Evolutionary conservation across 2,113 vertebrate species (phyloP).

Genomic region (Oncorhynchus masou): DNA sequence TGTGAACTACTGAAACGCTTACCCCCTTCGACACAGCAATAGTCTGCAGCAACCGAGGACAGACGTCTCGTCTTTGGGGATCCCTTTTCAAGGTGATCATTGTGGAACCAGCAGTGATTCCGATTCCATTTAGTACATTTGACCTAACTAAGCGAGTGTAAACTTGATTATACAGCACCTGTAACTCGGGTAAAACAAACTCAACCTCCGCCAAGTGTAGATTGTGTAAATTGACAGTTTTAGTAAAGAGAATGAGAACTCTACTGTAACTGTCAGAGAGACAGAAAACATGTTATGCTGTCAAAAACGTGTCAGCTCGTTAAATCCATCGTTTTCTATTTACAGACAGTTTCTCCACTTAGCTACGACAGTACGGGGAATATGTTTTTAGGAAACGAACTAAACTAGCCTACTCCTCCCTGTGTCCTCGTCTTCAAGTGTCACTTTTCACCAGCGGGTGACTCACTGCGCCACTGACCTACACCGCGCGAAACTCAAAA

Average conservation of each 20-base stretch:
- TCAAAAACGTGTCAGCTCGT: not conserved
- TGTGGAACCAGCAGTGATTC: constrained; percentile 54
- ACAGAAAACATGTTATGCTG: not conserved
- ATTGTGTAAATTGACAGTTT: too few species aligned
- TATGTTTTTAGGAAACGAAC: constrained; percentile 44
- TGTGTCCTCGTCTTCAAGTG: constrained; percentile 4
- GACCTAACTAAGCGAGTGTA: not conserved
- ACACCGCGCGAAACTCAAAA: not conserved
- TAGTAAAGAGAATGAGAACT: not conserved
- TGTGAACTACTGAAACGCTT: constrained; percentile 23
- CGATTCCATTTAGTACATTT: constrained; percentile 61
- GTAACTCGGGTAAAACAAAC: not conserved
- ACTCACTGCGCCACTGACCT: not conserved
- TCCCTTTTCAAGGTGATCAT: not conserved
- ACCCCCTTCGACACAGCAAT: constrained; percentile 43
- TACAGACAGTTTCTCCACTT: not conserved
- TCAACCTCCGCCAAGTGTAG: not conserved
- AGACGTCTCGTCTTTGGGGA: constrained; percentile 10
- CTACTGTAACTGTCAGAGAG: not conserved
- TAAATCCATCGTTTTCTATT: not conserved
- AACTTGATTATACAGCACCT: not conserved
- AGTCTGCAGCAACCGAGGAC: constrained; percentile 32
- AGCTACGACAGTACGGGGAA: not conserved
- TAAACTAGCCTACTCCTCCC: constrained; percentile 5
- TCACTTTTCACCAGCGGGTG: constrained; percentile 31